Evolutionary conservation across 1,140 invertebrate genomes (phyloP), one percentile per base, ranked within the genome.

Genomic region (Ostrea denselamellosa): DNA sequence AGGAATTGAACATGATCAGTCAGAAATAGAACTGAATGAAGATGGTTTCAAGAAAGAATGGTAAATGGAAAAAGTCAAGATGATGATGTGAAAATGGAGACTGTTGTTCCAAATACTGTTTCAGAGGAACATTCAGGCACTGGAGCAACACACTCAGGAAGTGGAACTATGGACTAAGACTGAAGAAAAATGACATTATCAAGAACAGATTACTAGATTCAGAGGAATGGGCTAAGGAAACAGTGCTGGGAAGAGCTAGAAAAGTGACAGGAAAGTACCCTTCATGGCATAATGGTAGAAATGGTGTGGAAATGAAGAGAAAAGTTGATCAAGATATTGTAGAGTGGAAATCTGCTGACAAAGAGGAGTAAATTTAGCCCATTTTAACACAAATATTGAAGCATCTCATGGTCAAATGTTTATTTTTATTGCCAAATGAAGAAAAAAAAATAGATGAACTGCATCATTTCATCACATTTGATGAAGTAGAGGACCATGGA

Each of bases 281-380:
- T 65, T 52, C 53, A 51, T 86, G 88, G 88, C 89, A 88, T 22
- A 90, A 89, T 88, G 86, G 89, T 9, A 52, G 65, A 81, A 81
- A 90, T 10, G 22, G 62, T 85, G n/a, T 17, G 54, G 83, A 22
- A 28, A 85, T n/a, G 71, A 58, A 58, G 34, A 77, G 53, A 86
- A 62, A 71, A 85, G 85, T 87, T 81, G 83, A 89, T 68, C 68
- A 85, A 22, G 84, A 58, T 7, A 58, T 14, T 25, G 22, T 71
- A 2, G 85, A 86, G 68, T 84, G 83, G 85, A 44, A 83, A 65
- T 34, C 25, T 17, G 65, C n/a, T 3, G 62, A 89, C 10, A 22
- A 54, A 54, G 87, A 88, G 53, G 65, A 77, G 83, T 86, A 10
- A 62, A 84, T 51, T 83, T 34, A 22, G 56, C 54, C 34, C 34